A percentile compares a stretch with the other conserved stretches of the same genome.
phyloP scores from a whole-genome alignment of 2,113 vertebrate species.

The Leptobrachium leishanense region DNA sequence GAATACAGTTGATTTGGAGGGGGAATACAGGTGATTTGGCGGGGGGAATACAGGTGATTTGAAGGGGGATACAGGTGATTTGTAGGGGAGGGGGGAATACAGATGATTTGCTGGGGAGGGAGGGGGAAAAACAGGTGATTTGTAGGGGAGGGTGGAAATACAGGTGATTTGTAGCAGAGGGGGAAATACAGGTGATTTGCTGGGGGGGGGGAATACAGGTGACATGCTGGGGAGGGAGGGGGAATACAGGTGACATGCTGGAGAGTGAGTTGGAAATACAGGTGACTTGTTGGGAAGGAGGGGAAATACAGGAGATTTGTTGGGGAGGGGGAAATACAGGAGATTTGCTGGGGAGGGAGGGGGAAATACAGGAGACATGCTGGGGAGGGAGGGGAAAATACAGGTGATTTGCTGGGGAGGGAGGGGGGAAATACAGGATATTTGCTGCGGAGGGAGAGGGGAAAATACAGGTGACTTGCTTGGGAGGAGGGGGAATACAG shows the following conservation, averaged over 20 bases:
- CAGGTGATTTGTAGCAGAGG: no score
- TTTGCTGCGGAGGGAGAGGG: no score
- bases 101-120: no score
- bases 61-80: not conserved
- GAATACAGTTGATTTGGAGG: accelerated
- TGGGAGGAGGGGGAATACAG: no score
- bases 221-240: not conserved
- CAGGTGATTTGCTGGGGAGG: no score
- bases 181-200: no score
- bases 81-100: not conserved
- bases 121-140: no score
- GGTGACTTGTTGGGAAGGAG: no score
- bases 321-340: accelerated
- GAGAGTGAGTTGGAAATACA: no score
- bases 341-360: not conserved
- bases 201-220: not conserved
- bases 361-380: not conserved
- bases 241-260: not conserved
- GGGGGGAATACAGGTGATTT: accelerated
- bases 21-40: accelerated
- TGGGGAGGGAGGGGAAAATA: no score
- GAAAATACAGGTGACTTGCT: no score
- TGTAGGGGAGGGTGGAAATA: not conserved
- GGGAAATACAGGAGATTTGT: accelerated
- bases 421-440: no score